These are phyloP conservation scores for Synchiropus splendidus DNA, from an alignment of 2,113 vertebrate species.

Conservation along the genomic window DNA sequence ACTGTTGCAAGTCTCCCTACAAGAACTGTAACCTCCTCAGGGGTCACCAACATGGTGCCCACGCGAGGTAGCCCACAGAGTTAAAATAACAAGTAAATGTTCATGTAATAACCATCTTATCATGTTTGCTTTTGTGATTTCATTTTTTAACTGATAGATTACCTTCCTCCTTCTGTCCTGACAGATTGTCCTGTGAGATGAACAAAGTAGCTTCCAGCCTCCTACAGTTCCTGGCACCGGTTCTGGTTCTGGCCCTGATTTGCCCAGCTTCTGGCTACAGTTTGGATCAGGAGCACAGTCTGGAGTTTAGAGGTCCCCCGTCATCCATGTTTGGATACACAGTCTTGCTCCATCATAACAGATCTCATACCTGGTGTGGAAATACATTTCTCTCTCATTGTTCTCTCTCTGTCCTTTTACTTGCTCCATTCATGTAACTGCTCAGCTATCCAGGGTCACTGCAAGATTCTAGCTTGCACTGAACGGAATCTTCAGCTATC, in stretches of 20 bases:
- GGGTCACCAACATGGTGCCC: too few species aligned
- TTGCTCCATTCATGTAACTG: too few species aligned
- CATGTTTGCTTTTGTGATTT: too few species aligned
- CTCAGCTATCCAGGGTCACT: too few species aligned
- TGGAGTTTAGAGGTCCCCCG: slow-evolving; percentile 65
- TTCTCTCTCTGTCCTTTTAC: background rate
- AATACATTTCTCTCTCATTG: background rate
- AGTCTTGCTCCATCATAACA: slow-evolving; percentile 76
- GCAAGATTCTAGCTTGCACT: too few species aligned
- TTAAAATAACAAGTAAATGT: too few species aligned
- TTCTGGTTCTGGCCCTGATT: slow-evolving; percentile 20
- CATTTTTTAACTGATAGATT: too few species aligned
- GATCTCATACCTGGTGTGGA: slow-evolving; percentile 70
- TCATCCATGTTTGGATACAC: slow-evolving; percentile 86
- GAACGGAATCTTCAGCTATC: too few species aligned
- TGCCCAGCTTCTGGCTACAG: slow-evolving; percentile 65
- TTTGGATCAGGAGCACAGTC: slow-evolving; percentile 70
- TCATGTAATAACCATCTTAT: too few species aligned
- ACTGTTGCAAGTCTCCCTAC: too few species aligned
- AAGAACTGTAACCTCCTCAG: too few species aligned
- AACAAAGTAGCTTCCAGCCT: slow-evolving; percentile 2
- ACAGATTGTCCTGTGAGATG: slow-evolving; percentile 25
- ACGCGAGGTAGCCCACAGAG: too few species aligned
- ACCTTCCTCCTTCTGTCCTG: background rate
- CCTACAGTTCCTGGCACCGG: slow-evolving; percentile 17